Conservation (phyloP, 1,140 invertebrate species). For the Eupeodes corollae region DNA sequence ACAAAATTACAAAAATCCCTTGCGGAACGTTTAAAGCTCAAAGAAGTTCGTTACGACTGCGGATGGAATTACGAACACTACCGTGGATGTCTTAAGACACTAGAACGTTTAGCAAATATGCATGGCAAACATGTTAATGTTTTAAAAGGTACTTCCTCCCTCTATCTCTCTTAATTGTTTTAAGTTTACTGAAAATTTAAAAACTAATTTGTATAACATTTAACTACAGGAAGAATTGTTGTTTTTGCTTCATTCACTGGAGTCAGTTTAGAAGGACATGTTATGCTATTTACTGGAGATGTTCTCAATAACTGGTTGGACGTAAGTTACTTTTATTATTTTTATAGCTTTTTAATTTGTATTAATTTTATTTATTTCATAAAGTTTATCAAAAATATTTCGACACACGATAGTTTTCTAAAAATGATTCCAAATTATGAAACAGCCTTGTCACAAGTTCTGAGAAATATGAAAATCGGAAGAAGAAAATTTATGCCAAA, state of each 20-base stretch:
- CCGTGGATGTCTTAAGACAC: constrained; percentile 67
- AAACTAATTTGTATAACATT: neutral
- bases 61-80: constrained; percentile 83
- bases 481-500: constrained; percentile 85
- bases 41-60: constrained; percentile 61
- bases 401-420: constrained; percentile 60
- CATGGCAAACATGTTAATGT: constrained; percentile 56
- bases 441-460: constrained; percentile 66
- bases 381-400: constrained; percentile 71
- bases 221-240: constrained; percentile 51
- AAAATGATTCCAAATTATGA: constrained; percentile 69
- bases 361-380: constrained; percentile 19
- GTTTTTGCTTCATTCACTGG: constrained; percentile 81
- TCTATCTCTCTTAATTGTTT: neutral
- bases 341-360: neutral
- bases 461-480: constrained; percentile 70
- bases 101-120: constrained; percentile 56
- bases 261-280: constrained; percentile 73
- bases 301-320: constrained; percentile 84
- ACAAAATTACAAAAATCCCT: constrained; percentile 47
- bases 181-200: neutral
- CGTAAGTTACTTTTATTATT: constrained; percentile 41
- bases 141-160: constrained; percentile 41
- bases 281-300: constrained; percentile 81
- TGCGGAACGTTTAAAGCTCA: constrained; percentile 43